phyloP scores from a whole-genome alignment of 2,888 invertebrate species.

The Drosophila subsilvestris region DNA sequence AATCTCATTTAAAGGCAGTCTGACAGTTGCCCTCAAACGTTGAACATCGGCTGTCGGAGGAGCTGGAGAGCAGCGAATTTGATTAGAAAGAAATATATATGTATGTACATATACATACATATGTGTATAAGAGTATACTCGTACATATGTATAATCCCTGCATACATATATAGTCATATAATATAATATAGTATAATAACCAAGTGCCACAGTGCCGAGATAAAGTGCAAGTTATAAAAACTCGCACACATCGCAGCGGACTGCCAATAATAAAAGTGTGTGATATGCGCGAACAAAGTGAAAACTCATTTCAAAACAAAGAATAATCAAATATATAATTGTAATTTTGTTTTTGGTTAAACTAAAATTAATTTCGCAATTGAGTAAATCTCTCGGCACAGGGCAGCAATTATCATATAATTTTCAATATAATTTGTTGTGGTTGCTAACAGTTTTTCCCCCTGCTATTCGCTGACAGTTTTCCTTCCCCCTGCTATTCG shows the following conservation, averaged over 20 bases:
- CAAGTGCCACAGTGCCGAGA: slow-evolving; percentile 23
- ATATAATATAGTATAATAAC: slow-evolving; percentile 17
- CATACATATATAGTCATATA: neutral
- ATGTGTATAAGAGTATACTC: neutral
- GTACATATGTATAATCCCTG: slow-evolving; percentile 21
- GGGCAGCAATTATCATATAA: slow-evolving; percentile 57
- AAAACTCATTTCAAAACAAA: slow-evolving; percentile 18
- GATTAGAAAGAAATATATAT: slow-evolving; percentile 34
- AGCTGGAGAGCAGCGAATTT: slow-evolving; percentile 23
- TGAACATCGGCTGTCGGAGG: slow-evolving; percentile 49
- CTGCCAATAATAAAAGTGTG: slow-evolving; percentile 43
- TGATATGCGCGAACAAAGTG: slow-evolving; percentile 33
- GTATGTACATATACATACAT: neutral
- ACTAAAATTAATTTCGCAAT: slow-evolving; percentile 17
- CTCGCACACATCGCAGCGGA: slow-evolving; percentile 21
- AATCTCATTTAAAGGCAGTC: slow-evolving; percentile 52
- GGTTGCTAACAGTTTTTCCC: slow-evolving; percentile 27
- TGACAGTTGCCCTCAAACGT: slow-evolving; percentile 50
- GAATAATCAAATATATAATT: slow-evolving; percentile 35
- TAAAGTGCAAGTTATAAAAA: slow-evolving; percentile 37
- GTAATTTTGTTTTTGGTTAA: slow-evolving; percentile 41
- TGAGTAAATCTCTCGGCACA: slow-evolving; percentile 18
- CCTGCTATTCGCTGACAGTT: slow-evolving; percentile 6
- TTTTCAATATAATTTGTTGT: slow-evolving; percentile 47
- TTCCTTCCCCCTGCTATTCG: slow-evolving; percentile 18